Conservation (phyloP, 2,888 invertebrate species). For the Melanargia galathea region DNA sequence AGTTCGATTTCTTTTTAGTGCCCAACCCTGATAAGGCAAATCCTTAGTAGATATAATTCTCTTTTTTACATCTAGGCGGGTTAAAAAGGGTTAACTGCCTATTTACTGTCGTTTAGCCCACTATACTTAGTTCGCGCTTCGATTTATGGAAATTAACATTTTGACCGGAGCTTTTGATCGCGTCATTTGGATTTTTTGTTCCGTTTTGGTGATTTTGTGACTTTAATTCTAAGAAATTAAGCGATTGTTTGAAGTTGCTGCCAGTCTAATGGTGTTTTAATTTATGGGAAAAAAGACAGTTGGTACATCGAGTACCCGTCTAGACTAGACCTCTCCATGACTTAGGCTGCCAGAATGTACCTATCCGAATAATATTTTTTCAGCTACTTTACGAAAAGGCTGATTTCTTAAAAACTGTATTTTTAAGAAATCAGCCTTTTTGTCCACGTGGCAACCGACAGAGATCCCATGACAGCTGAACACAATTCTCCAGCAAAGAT, state of each 20-base stretch:
- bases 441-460: too few relatives aligned
- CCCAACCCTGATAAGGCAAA: slow-evolving; percentile 1
- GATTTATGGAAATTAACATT: slow-evolving; percentile 68
- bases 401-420: too few relatives aligned
- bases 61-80: slow-evolving; percentile 18
- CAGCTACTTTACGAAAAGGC: too few relatives aligned
- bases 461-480: too few relatives aligned
- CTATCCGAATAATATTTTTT: too few relatives aligned
- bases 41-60: slow-evolving; percentile 1
- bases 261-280: slow-evolving; percentile 29
- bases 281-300: slow-evolving; percentile 16
- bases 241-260: slow-evolving; percentile 15
- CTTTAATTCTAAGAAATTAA: slow-evolving; percentile 26
- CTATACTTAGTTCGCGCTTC: slow-evolving; percentile 77
- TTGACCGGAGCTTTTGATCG: slow-evolving; percentile 54
- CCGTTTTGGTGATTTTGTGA: slow-evolving; percentile 18
- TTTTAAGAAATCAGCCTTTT: too few relatives aligned
- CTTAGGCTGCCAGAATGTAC: too few relatives aligned
- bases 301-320: not conserved
- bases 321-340: too few relatives aligned
- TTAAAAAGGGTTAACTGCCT: slow-evolving; percentile 59
- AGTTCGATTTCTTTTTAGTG: too few relatives aligned
- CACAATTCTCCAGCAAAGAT: too few relatives aligned
- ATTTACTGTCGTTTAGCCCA: slow-evolving; percentile 58
- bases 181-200: slow-evolving; percentile 41